Evolutionary conservation across 1,140 invertebrate genomes (phyloP).

Genomic region (Plodia interpunctella): DNA sequence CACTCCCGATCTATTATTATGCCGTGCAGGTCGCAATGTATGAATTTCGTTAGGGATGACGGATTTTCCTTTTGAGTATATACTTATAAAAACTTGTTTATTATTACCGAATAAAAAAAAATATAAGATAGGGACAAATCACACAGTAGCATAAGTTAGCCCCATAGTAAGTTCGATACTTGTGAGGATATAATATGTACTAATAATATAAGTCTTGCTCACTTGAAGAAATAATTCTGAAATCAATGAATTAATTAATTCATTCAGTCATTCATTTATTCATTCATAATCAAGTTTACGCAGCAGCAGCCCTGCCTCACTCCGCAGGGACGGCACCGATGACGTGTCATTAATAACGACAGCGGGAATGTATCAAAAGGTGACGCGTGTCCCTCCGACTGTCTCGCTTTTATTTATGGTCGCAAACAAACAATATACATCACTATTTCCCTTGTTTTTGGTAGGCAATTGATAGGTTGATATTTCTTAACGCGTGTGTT

Average conservation of each 20-base stretch:
- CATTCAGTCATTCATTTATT: no score
- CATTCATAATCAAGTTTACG: no score
- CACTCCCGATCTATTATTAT: slow-evolving; percentile 69
- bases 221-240: no score
- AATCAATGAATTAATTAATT: no score
- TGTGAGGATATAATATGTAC: no score
- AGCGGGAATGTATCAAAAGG: slow-evolving; percentile 77
- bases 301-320: slow-evolving; percentile 46
- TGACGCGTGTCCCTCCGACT: slow-evolving; percentile 70
- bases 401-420: slow-evolving; percentile 73
- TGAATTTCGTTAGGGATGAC: slow-evolving; percentile 50
- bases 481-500: not conserved
- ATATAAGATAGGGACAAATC: no score
- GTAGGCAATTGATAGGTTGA: not conserved
- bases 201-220: no score
- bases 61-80: slow-evolving; percentile 3
- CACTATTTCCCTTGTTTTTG: slow-evolving; percentile 12
- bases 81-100: no score
- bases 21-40: slow-evolving; percentile 63
- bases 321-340: slow-evolving; percentile 72
- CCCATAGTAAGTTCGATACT: no score
- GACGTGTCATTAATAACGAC: slow-evolving; percentile 78
- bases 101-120: no score
- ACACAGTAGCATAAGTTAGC: no score
- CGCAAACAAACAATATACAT: slow-evolving; percentile 70